These are phyloP conservation scores for Odontophorus gujanensis DNA, from an alignment of 2,113 vertebrate species.

Conservation along the genomic window DNA sequence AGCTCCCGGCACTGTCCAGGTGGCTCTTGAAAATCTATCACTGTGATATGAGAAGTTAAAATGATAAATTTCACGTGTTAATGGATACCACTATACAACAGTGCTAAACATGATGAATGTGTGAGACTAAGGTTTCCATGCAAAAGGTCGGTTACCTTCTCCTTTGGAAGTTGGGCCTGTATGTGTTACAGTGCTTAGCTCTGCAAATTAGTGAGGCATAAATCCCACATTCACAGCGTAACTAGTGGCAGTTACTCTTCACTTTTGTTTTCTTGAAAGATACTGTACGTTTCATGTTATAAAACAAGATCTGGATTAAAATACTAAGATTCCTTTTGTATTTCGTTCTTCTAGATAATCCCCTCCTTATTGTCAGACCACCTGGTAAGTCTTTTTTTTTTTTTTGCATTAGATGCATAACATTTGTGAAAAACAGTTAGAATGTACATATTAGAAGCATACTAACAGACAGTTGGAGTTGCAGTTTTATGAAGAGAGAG, in stretches of 20 bases:
- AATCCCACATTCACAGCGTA: not conserved
- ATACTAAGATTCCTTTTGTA: not conserved
- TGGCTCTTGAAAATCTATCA: not conserved
- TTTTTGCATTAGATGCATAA: not conserved
- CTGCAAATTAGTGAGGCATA: not conserved
- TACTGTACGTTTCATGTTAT: not conserved
- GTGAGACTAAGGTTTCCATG: not conserved
- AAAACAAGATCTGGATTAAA: not conserved
- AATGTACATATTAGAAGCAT: not conserved
- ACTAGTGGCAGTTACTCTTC: not conserved
- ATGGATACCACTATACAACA: not conserved
- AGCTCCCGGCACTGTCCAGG: not conserved
- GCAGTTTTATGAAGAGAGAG: not conserved
- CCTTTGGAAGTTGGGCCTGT: not conserved
- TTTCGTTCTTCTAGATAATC: conserved; percentile 79
- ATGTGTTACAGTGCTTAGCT: not conserved
- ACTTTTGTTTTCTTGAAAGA: not conserved
- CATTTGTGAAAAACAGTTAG: not conserved
- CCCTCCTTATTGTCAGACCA: conserved; percentile 89
- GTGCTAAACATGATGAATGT: not conserved
- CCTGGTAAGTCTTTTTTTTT: conserved; percentile 85
- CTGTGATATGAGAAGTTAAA: not conserved
- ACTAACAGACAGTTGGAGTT: not conserved
- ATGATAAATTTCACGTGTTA: not conserved
- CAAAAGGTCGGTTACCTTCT: not conserved